Evolutionary conservation across 1,140 invertebrate genomes (phyloP).

Genomic region (Helicorthomorpha holstii): DNA sequence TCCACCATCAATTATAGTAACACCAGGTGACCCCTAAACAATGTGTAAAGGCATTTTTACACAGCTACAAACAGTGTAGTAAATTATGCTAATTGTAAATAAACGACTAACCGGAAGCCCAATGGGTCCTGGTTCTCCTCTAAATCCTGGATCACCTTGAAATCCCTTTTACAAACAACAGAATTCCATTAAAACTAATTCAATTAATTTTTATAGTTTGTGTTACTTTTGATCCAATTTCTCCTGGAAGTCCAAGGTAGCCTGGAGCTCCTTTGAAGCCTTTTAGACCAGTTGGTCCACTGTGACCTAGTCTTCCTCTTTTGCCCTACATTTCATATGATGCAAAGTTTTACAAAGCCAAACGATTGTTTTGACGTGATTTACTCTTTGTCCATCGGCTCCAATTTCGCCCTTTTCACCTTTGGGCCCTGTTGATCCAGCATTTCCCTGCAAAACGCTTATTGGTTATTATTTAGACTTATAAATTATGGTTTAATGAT

Average conservation of each 20-base stretch:
- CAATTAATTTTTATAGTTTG: neutral
- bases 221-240: slow-evolving; percentile 9
- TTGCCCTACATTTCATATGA: too few relatives aligned
- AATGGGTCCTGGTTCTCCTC: neutral
- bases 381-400: slow-evolving; percentile 11
- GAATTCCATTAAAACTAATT: too few relatives aligned
- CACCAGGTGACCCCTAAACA: neutral
- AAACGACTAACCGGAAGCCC: neutral
- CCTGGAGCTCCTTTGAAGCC: slow-evolving; percentile 17
- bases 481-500: neutral
- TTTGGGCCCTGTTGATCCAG: slow-evolving; percentile 15
- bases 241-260: slow-evolving; percentile 6
- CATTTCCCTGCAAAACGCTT: too few relatives aligned
- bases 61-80: too few relatives aligned
- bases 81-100: too few relatives aligned
- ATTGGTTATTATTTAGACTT: slow-evolving; percentile 17
- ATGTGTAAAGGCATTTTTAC: too few relatives aligned
- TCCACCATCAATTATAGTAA: slow-evolving; percentile 4
- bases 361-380: too few relatives aligned
- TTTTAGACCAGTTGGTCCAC: slow-evolving; percentile 16
- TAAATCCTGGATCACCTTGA: neutral
- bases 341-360: too few relatives aligned
- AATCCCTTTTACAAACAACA: too few relatives aligned
- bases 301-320: slow-evolving; percentile 17
- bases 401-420: slow-evolving; percentile 16